These are phyloP conservation scores for Ptychodera flava DNA, from an alignment of 35 echinoderm and acorn worm species.

Conservation along the genomic window DNA sequence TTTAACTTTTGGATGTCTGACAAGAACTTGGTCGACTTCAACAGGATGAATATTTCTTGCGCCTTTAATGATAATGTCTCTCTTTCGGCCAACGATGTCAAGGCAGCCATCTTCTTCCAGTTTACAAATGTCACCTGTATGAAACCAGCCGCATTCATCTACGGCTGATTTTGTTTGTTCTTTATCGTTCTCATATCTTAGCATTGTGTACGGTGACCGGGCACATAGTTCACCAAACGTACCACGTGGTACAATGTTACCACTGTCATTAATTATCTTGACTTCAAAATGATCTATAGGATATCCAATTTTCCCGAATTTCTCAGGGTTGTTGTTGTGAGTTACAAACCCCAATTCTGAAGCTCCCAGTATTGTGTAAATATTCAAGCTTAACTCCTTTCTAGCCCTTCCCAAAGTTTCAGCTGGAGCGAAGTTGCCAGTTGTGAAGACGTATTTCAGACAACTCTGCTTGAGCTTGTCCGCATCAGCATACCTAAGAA, in stretches of 20 bases:
- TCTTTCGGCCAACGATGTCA: constrained; percentile 61
- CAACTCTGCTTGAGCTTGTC: not conserved
- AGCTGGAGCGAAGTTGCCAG: not conserved
- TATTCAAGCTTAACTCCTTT: not conserved
- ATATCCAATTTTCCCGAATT: not conserved
- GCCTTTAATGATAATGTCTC: constrained; percentile 84
- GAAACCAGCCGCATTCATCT: not conserved
- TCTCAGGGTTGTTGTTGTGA: not conserved
- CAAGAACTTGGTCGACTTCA: constrained; percentile 83
- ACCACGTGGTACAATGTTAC: not conserved
- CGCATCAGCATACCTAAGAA: not conserved
- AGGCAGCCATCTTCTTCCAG: constrained; percentile 77
- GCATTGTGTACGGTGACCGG: not conserved
- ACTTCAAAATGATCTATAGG: not conserved
- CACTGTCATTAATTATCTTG: not conserved
- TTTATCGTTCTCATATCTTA: not conserved
- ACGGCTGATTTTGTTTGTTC: not conserved
- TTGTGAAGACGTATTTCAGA: not conserved
- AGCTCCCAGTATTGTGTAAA: not conserved
- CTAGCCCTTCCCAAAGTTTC: not conserved
- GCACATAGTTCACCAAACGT: not conserved
- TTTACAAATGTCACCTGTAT: constrained; percentile 48
- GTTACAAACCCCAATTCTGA: not conserved
- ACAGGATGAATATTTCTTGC: constrained; percentile 83
- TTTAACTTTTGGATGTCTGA: constrained; percentile 81